Evolutionary conservation across 2,888 invertebrate species (phyloP).

Genomic region (Lottia scabra): DNA sequence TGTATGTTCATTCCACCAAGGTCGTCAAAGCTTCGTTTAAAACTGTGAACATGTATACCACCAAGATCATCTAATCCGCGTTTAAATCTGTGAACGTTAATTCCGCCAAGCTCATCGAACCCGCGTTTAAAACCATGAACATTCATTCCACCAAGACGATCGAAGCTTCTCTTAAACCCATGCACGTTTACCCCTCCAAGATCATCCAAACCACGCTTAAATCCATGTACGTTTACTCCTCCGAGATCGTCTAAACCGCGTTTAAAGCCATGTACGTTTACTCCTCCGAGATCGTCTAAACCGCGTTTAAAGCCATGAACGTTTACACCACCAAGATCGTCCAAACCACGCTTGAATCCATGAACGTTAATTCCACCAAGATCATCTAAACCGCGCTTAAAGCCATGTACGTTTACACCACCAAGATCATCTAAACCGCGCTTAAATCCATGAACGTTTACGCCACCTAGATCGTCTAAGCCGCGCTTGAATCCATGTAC

Average conservation of each 20-base stretch:
- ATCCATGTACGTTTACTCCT: constrained; percentile 16
- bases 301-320: neutral
- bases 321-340: neutral
- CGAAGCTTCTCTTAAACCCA: constrained; percentile 18
- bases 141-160: constrained; percentile 14
- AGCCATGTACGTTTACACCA: neutral
- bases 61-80: neutral
- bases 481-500: neutral
- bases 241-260: constrained; percentile 16
- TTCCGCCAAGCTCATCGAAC: neutral
- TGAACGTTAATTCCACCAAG: neutral
- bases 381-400: neutral
- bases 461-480: neutral
- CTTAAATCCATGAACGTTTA: neutral
- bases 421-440: neutral
- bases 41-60: neutral
- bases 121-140: constrained; percentile 17
- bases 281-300: neutral
- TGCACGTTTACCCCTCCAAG: constrained; percentile 7
- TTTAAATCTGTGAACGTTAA: neutral
- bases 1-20: neutral
- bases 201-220: constrained; percentile 14
- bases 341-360: neutral
- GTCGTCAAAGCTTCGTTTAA: neutral
- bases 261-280: neutral